A percentile compares a stretch with the other conserved stretches of the same genome.
Evolutionary conservation across 2,888 invertebrate species (phyloP).

Genomic region (Mechanitis messenoides): DNA sequence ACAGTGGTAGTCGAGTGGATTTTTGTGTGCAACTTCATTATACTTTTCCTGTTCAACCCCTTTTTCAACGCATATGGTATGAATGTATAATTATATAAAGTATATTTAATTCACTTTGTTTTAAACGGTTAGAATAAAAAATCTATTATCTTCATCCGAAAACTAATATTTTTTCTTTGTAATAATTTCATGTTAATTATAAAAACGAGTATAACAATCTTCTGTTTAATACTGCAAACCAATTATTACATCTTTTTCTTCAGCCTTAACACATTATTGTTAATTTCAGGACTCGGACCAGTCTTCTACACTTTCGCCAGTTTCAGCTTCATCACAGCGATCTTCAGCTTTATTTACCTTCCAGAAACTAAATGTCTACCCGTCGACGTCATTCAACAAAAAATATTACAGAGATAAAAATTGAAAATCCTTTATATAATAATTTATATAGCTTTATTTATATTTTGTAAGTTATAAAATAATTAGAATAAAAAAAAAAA

Average conservation of each 20-base stretch:
- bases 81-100: neutral
- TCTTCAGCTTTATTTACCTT: slow-evolving; percentile 28
- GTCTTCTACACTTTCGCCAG: slow-evolving; percentile 37
- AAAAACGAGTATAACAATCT: no score
- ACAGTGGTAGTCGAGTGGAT: slow-evolving; percentile 34
- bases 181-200: no score
- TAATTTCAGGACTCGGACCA: slow-evolving; percentile 29
- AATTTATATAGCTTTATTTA: no score
- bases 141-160: no score
- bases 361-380: slow-evolving; percentile 37
- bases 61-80: slow-evolving; percentile 29
- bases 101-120: no score
- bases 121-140: no score
- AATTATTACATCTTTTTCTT: no score
- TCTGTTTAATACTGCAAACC: no score
- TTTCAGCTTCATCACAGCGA: slow-evolving; percentile 26
- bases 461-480: no score
- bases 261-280: neutral
- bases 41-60: slow-evolving; percentile 35
- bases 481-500: no score
- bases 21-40: slow-evolving; percentile 31
- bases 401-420: slow-evolving; percentile 18
- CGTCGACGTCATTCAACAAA: slow-evolving; percentile 32
- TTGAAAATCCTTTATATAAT: neutral
- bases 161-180: no score